phyloP scores from a whole-genome alignment of 2,797 vertebrate genomes.

The Lagorchestes hirsutus region DNA sequence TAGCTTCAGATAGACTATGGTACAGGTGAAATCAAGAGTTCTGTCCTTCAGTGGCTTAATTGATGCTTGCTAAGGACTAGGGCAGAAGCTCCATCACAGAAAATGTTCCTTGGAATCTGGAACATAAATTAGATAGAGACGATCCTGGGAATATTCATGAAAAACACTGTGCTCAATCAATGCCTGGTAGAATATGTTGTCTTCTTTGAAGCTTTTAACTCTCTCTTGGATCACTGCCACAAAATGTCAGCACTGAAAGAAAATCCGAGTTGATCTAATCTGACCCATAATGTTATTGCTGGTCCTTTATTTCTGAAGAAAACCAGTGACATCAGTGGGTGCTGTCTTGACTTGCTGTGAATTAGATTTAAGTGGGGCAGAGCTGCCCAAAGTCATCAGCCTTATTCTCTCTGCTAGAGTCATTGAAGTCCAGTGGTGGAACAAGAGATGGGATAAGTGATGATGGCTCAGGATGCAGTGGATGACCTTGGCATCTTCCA shows the following conservation, averaged over 20 bases:
- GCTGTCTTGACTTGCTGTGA: not conserved
- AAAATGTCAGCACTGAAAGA: not conserved
- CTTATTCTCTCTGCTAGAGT: no score
- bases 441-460: no score
- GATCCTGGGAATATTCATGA: not conserved
- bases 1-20: not conserved
- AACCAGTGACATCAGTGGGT: no score
- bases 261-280: not conserved
- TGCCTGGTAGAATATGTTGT: not conserved
- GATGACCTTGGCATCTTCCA: not conserved
- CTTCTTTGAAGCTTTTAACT: not conserved
- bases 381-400: not conserved
- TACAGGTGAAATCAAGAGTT: not conserved
- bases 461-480: not conserved
- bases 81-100: not conserved
- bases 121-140: not conserved
- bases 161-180: not conserved
- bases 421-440: no score
- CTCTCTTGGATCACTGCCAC: not conserved
- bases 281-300: not conserved
- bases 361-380: not conserved
- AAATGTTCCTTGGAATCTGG: not conserved
- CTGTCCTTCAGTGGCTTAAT: not conserved
- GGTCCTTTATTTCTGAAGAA: not conserved
- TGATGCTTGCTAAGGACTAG: not conserved